phyloP scores from a whole-genome alignment of 1,140 invertebrate species.

The Drosophila insularis region DNA sequence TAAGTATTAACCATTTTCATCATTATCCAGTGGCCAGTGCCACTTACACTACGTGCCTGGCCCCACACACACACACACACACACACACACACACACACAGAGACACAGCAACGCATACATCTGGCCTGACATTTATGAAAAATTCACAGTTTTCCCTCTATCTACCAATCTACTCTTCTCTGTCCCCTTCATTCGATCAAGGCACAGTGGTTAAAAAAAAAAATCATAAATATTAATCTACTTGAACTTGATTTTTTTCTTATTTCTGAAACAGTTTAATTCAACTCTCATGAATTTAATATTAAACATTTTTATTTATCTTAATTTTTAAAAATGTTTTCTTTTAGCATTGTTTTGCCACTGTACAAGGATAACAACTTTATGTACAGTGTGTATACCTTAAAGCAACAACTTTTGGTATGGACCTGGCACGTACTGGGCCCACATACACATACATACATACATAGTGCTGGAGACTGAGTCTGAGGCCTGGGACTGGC shows the following conservation, averaged over 20 bases:
- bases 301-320: too few species aligned
- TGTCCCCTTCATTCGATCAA: background rate
- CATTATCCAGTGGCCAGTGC: constrained; percentile 43
- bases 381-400: background rate
- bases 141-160: constrained; percentile 4
- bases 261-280: too few species aligned
- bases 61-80: constrained; percentile 8
- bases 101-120: constrained; percentile 28
- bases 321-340: too few species aligned
- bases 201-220: too few species aligned
- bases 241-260: too few species aligned
- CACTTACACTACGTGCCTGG: constrained; percentile 27
- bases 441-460: too few species aligned
- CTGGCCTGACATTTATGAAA: constrained; percentile 47
- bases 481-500: background rate
- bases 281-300: too few species aligned
- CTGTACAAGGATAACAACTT: background rate
- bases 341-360: too few species aligned
- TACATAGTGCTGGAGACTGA: too few species aligned
- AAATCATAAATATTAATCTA: too few species aligned
- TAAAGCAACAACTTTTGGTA: constrained; percentile 2
- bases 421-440: too few species aligned
- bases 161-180: background rate
- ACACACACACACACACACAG: constrained; percentile 6
- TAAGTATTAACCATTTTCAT: constrained; percentile 59